Base-by-base conservation (phyloP, 2,797 vertebrate species). In the Fistularia tabacaria region DNA sequence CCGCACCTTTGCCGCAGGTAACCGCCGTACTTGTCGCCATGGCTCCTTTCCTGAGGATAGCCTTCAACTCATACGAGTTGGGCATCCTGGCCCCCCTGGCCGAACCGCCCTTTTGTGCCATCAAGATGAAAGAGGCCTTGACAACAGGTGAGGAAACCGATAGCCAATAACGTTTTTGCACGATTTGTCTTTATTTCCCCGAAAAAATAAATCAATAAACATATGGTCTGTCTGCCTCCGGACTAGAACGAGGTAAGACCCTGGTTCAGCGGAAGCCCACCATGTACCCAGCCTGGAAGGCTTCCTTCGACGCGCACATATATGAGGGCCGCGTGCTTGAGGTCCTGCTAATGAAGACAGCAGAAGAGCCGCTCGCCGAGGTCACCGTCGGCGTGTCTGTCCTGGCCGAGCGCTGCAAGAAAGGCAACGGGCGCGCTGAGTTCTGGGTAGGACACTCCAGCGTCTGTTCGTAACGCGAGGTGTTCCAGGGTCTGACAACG, bases 251-350 rank as follows among this genome's bases (percentile, higher is more conserved):
- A 46, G 97, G 97, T 7, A 99, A 99, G 85, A 98, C 97, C 0
- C 84, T 99, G 66, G 84, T 99, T 49, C 97, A 99, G 86, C 92
- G 81, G 86, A 99, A 98, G 65, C 96, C 97, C 7, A 99, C 97
- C 48, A 98, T 99, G 97, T 99, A 93, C 57, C 97, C 97, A 0
- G 95, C 95, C 15, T 99, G 97, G 97, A 95, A 96, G 69, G 87
- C 94, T 0, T 87, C 89, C 1, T 98, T 98, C 38, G 97, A 99
- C 0, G 97, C 97, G 1, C 97, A 99, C 76, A 96, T 99, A 80
- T 94, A 96, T 0, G 97, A 99, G 79, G 97, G 97, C 3, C 92
- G 97, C 0, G 97, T 99, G 51, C 93, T 99, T 43, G 97, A 99
- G 87, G 90, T 99, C 1, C 87, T 98, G 62, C 91, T 99, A 71